Base-by-base conservation (phyloP, 1,140 invertebrate genomes). In the Drosophila baimaii region DNA sequence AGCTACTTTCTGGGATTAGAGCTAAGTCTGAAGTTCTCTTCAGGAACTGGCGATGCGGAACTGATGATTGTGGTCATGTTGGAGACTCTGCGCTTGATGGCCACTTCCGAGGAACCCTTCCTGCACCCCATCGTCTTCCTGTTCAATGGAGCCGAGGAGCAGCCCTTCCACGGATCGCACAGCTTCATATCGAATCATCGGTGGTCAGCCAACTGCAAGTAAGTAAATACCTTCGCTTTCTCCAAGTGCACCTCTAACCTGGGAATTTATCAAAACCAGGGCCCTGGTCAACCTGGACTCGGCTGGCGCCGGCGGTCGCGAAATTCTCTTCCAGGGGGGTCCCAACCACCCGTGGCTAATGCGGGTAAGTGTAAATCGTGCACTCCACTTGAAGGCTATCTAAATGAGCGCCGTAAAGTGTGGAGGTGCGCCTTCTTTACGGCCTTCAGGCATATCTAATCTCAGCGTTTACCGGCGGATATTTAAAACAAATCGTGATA, bases 261-360 rank as follows among this genome's bases (percentile, higher is more conserved):
- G n/a, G 0, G 3, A 17, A 6, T 5, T 15, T 17, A n/a, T 31
- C 5, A 1, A 43, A 25, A 44, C 31, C 44, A 94, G 95, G 84
- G 97, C 97, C 2, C 97, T 99, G 92, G 95, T 99, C 59, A 99
- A 99, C 93, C 92, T 99, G 69, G 98, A 99, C 93, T 97, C 98
- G 35, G 98, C 97, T 91, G 98, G 98, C n/a, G 95, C 96, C 58
- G 98, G 98, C 35, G 98, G 98, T 7, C 94, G 97, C 81, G 98
- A 99, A 93, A 94, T 98, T 75, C 93, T 99, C 35, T 99, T 99
- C 93, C 98, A 99, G 94, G 96, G 97, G 70, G 98, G 98, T 33
- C 97, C 98, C 37, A 95, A 96, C 81, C 96, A 97, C 93, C 96
- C 97, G 1, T 98, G 97, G 97, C 94, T 98, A 41, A 94, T 98